Evolutionary conservation across 2,888 invertebrate species (phyloP).

Genomic region (Pollenia angustigena): DNA sequence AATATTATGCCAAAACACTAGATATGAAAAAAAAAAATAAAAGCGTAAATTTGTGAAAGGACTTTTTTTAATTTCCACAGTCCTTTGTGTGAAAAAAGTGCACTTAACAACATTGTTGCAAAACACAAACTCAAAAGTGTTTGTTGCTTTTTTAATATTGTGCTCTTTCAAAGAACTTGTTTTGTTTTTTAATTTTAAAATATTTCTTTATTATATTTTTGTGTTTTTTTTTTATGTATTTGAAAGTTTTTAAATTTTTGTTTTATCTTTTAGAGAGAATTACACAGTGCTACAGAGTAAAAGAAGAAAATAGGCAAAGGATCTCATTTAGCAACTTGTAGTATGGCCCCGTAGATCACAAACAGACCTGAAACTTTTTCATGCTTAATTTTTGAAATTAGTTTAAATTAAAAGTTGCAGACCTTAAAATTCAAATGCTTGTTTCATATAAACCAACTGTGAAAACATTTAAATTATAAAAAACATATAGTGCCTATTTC

Average conservation of each 20-base stretch:
- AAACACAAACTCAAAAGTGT: neutral
- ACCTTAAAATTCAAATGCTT: too few relatives aligned
- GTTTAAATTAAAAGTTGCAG: too few relatives aligned
- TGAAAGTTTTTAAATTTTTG: neutral
- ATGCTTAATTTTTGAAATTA: too few relatives aligned
- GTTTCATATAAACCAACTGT: too few relatives aligned
- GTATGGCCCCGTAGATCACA: too few relatives aligned
- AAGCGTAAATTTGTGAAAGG: slow-evolving; percentile 13
- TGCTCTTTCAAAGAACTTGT: neutral
- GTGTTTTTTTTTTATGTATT: neutral
- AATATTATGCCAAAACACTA: neutral
- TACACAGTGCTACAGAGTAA: too few relatives aligned
- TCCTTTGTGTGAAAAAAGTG: slow-evolving; percentile 1
- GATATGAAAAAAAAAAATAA: neutral
- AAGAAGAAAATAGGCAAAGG: too few relatives aligned
- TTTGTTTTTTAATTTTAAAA: neutral
- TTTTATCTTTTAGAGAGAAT: neutral
- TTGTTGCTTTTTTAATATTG: neutral
- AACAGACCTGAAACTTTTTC: too few relatives aligned
- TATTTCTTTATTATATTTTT: too few relatives aligned
- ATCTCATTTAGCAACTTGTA: too few relatives aligned
- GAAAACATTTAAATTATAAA: too few relatives aligned
- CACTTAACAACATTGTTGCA: neutral
- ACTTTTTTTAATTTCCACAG: neutral
- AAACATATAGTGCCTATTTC: too few relatives aligned